Evolutionary conservation across 2,797 vertebrate species (phyloP), one percentile per base, ranked within the genome.

Genomic region (Darevskia mixta): DNA sequence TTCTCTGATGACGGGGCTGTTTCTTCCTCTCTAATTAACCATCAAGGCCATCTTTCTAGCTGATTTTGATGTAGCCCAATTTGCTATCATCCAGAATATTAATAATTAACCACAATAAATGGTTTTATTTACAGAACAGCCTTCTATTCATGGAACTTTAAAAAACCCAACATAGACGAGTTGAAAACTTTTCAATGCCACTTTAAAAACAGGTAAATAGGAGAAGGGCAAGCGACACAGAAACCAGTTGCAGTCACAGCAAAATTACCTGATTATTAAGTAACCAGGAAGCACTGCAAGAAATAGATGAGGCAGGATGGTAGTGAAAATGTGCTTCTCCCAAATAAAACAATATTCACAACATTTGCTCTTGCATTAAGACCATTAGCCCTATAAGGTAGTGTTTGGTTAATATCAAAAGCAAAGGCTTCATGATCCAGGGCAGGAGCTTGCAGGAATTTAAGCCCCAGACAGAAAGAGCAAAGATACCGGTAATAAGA

Each of bases 331-430:
- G 10, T 81, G 35, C 43, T 82, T 11, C 23, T 82, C 55, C 79
- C 75, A 11, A 87, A 87, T 66, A 66, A 73, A 87, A 45, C 25
- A 45, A 75, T n/a, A n/a, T 1, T n/a, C n/a, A 35, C n/a, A 64
- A 35, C 73, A 20, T 45, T 27, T 75, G 23, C 27, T 35, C 23
- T 32, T 29, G 38, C 17, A 80, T 72, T 79, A 79, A 72, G 61
- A 64, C 38, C 23, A 13, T 66, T 11, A 27, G n/a, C 35, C 66
- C 64, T 43, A 71, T 58, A 69, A 71, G 76, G 13, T 27, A 58
- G 9, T 43, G 66, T 43, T 43, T 83, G 55, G 35, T 83, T 79
- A 78, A 88, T 17, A 82, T 82, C 23, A 76, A 29, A 87, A 45
- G 25, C 25, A 49, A 82, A 49, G 41, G 38, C 20, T 11, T 35